Base-by-base conservation (phyloP, 1,140 invertebrate species). In the Megalopta genalis region DNA sequence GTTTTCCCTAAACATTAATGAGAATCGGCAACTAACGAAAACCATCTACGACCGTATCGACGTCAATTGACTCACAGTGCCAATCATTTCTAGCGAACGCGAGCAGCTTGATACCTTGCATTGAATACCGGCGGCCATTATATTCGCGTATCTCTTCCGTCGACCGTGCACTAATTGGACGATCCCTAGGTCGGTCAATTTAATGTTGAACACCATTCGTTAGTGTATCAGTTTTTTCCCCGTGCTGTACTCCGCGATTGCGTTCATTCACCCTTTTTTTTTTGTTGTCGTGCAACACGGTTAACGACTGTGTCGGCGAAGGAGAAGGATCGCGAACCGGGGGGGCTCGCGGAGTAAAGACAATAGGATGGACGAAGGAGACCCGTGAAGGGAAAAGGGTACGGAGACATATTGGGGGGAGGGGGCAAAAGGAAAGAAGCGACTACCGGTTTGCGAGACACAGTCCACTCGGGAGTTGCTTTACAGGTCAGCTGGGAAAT, bases 401-500 rank as follows among this genome's bases (percentile, higher is more conserved):
- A 54, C 16, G 46, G 69, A 54, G 57, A 66, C 46, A 59, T 72
- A 66, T 46, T 46, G 42, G 42, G 42, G 77, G 71, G 57, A 63
- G 62, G 67, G 63, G 69, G 72, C 66, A 82, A 60, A 64, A 62
- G 54, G 54, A 65, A 68, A 72, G 68, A 80, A 77, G 77, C 66
- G 72, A 63, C 52, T 72, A 62, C 67, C n/a, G 75, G 74, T 79
- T 74, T 66, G 77, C 74, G 71, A 86, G 77, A 52, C 73, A 87
- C 65, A 88, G 89, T 88, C 87, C 87, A 88, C 88, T 87, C 77
- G 84, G 83, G 77, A 79, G 89, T 91, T 90, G 88, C 89, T 93
- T 93, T 93, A 93, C 92, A 92, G 90, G 92, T 91, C 93, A 93
- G 90, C 88, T 92, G 93, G 93, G 93, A 93, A 93, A 93, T 93